These are phyloP conservation scores for Ceyx melanurus DNA, from an alignment of 2,113 vertebrate species.

Conservation along the genomic window DNA sequence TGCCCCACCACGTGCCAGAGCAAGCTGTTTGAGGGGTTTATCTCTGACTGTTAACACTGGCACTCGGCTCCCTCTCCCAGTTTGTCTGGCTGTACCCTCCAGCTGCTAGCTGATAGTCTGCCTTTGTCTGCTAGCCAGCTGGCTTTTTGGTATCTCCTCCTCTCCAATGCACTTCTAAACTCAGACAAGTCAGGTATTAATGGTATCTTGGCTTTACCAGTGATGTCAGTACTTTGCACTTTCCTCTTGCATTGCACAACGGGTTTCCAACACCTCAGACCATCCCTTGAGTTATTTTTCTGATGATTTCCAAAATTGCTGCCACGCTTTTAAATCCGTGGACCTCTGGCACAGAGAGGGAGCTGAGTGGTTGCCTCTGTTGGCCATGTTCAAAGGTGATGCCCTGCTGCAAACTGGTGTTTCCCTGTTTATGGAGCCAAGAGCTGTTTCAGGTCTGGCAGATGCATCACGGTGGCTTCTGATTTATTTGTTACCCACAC, in stretches of 20 bases:
- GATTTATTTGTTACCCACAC: neutral
- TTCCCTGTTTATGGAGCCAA: neutral
- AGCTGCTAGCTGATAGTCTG: neutral
- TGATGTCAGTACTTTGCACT: neutral
- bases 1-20: neutral
- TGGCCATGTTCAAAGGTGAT: neutral
- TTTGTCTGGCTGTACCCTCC: neutral
- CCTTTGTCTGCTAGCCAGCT: neutral
- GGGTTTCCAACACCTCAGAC: neutral
- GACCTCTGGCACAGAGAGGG: neutral
- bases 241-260: neutral
- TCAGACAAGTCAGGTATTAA: neutral
- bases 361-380: neutral
- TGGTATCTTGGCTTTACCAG: neutral
- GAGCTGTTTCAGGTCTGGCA: neutral
- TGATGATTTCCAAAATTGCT: neutral
- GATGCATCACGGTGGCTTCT: neutral
- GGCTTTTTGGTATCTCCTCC: neutral
- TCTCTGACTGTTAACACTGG: neutral
- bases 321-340: rapidly evolving
- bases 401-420: neutral
- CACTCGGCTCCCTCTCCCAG: neutral
- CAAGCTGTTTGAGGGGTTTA: neutral
- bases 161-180: neutral
- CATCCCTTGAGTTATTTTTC: neutral